phyloP scores from a whole-genome alignment of 2,797 vertebrate genomes.

The Lepilemur ruficaudatus region DNA sequence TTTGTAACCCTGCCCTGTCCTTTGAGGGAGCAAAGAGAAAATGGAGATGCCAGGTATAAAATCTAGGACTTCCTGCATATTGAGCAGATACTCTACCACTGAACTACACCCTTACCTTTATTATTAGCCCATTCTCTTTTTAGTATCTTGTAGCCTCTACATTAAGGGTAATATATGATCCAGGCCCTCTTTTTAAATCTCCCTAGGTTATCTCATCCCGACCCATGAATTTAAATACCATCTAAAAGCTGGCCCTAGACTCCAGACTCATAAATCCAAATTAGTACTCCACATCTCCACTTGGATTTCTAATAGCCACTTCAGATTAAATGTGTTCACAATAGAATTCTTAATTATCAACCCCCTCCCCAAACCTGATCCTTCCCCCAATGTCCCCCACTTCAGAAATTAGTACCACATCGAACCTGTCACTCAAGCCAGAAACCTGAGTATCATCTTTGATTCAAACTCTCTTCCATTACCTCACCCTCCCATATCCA shows the following conservation, averaged over 20 bases:
- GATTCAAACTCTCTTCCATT: conserved; percentile 17
- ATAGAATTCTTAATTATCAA: neutral
- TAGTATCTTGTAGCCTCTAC: neutral
- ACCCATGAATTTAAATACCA: neutral
- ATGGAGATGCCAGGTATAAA: neutral
- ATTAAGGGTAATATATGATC: conserved; percentile 8
- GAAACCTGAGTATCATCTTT: conserved; percentile 16
- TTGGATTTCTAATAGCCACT: neutral
- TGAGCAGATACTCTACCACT: neutral
- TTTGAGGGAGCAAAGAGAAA: conserved; percentile 50
- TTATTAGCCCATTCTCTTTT: conserved; percentile 10
- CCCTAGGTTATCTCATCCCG: neutral
- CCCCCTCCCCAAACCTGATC: neutral
- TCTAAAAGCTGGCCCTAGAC: conserved; percentile 23
- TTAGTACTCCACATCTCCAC: neutral
- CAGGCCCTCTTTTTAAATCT: conserved; percentile 11
- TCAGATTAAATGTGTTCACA: neutral
- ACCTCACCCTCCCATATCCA: neutral
- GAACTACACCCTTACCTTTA: conserved; percentile 7
- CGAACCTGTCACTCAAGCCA: neutral
- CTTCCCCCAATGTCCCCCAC: neutral
- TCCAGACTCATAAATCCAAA: conserved; percentile 16
- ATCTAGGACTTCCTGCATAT: neutral
- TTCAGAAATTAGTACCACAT: neutral
- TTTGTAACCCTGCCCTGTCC: neutral